Evolutionary conservation across 2,113 vertebrate genomes (phyloP), one percentile per base, ranked within the genome.

Genomic region (Triplophysa siluroides): DNA sequence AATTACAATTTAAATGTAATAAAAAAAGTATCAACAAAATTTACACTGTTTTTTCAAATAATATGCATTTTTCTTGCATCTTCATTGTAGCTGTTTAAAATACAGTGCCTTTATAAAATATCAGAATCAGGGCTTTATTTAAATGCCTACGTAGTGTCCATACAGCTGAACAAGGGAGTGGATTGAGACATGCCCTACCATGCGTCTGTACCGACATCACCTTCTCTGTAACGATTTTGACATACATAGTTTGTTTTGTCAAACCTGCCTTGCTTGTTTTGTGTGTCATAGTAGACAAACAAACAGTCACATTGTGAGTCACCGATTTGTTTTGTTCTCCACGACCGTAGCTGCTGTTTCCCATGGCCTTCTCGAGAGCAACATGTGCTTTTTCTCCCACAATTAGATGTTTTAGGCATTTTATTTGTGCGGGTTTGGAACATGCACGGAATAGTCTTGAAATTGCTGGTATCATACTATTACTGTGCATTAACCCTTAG

Each of bases 381-480:
- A 16, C 67, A 83, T 65, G 72, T 76, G 47, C 62, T 80, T 78
- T 60, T 38, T 67, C 52, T 76, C 60, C 65, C 78, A 56, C 77
- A 79, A 69, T 83, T 70, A 76, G 33, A 83, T 45, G 58, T 65
- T 80, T 74, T 60, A 33, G 66, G 64, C 80, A 72, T 73, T 78
- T 84, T 72, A 80, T 76, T 81, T 60, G 66, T 83, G 85, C 82
- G 87, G 85, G 80, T 87, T 79, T 41, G 71, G 18, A 74, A 61
- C 60, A 33, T 41, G 11, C 70, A 52, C 83, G 77, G 72, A 71
- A 58, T 41, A 74, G 69, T 76, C 56, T 71, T 19, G 73, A 82
- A 81, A 83, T 82, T 64, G 8, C 79, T 84, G 64, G 81, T 65
- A 58, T 83, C 66, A 63, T 77, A 18, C 33, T 47, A 33, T 73